phyloP scores from a whole-genome alignment of 2,113 vertebrate species.

The Corydoras sp. region DNA sequence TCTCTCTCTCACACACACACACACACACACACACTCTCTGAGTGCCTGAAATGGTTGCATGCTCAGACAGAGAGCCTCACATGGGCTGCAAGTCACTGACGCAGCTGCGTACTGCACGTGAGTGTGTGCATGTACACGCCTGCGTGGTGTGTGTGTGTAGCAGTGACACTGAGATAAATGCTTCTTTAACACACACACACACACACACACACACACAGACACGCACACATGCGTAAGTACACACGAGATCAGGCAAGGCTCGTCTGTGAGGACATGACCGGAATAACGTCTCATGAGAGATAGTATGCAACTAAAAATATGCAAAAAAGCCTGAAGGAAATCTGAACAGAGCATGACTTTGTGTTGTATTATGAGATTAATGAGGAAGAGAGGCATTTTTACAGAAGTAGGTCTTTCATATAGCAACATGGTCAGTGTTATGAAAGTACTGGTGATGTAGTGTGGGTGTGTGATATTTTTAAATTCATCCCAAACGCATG shows the following conservation, averaged over 20 bases:
- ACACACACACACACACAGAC: conserved; percentile 36
- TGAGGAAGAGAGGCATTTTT: no score
- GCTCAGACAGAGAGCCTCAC: conserved; percentile 52
- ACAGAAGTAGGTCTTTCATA: no score
- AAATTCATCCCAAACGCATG: no score
- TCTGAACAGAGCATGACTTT: no score
- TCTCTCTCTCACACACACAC: conserved; percentile 58
- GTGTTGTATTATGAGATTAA: no score
- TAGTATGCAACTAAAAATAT: no score
- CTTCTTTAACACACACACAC: conserved; percentile 33
- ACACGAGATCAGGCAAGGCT: conserved; percentile 44
- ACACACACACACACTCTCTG: conserved; percentile 50
- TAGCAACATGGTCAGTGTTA: no score
- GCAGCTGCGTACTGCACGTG: conserved; percentile 1
- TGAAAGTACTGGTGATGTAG: no score
- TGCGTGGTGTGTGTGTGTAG: conserved; percentile 21
- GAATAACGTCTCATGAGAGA: not conserved
- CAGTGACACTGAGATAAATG: conserved; percentile 25
- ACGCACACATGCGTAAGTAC: conserved; percentile 30
- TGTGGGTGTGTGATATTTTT: no score
- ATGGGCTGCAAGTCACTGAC: conserved; percentile 57
- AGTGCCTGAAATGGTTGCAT: conserved; percentile 43
- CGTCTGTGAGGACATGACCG: no score
- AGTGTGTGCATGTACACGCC: not conserved
- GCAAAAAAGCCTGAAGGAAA: no score